Conservation (phyloP, 2,797 vertebrate genomes). For the Anguilla pacifica region DNA sequence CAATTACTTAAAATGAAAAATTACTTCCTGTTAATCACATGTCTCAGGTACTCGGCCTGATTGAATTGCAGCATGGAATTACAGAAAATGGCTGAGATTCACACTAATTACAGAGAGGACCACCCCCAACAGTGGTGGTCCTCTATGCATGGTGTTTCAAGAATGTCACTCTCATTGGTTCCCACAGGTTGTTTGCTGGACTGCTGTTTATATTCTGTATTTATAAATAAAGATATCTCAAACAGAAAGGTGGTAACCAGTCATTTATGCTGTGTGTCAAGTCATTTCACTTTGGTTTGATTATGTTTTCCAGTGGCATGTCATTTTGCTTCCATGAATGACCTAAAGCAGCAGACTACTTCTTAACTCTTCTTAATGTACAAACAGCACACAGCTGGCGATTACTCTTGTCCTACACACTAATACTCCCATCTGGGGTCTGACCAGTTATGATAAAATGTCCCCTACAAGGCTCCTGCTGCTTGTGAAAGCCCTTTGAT, state of each 20-base stretch:
- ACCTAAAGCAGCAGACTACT: background rate
- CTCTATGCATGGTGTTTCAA: background rate
- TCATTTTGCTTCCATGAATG: background rate
- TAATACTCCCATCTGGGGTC: conserved; percentile 43
- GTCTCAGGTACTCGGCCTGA: conserved; percentile 74
- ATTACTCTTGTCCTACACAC: conserved; percentile 46
- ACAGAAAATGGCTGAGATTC: conserved; percentile 64
- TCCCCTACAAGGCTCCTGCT: conserved; percentile 50
- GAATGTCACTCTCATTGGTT: background rate
- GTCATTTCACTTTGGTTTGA: background rate
- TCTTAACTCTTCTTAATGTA: conserved; percentile 11
- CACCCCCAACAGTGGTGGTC: background rate
- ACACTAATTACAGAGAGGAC: background rate
- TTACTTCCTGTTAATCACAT: conserved; percentile 84
- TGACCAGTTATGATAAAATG: conserved; percentile 56
- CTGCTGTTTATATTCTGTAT: background rate
- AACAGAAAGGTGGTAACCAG: background rate
- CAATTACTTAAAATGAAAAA: conserved; percentile 81
- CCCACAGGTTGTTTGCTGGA: background rate
- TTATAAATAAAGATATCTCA: background rate
- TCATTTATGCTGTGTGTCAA: background rate
- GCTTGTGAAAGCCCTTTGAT: conserved; percentile 52
- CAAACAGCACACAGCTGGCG: conserved; percentile 39
- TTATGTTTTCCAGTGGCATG: background rate
- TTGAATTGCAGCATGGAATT: conserved; percentile 81